Evolutionary conservation across 1,140 invertebrate genomes (phyloP), one percentile per base, ranked within the genome.

Genomic region (Pentalonia nigronervosa): DNA sequence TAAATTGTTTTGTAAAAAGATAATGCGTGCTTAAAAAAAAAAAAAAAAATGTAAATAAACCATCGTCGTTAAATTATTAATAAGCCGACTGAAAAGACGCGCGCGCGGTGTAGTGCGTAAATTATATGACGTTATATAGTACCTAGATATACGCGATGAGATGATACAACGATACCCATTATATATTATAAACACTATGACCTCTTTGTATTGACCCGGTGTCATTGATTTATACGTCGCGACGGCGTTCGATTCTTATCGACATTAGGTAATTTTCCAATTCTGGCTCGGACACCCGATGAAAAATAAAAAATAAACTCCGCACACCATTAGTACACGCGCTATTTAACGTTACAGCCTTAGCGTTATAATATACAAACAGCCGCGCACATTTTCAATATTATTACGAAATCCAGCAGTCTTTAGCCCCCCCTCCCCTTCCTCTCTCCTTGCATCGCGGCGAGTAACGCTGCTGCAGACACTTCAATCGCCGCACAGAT

Each of bases 161-260:
- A 91, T 67, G 60, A 81, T 45, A 67, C 53, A 17, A 47, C 60
- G 60, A 91, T 91, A 91, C 56, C 25, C 48, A 87, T 25, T 30
- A 14, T 90, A 91, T 41, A 41, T 41, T 41, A 41, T 67, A 67
- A 53, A 91, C 48, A 21, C 20, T 89, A 67, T 67, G 56, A 91
- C 56, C 90, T 76, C 90, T 91, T 91, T 91, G 90, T 47, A 34
- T 76, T 90, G 89, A 91, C 53, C 90, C 90, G 90, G 45, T 67
- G 90, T 67, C 90, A n/a, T 67, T 67, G 90, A 91, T 91, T 91
- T 91, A 91, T 91, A 91, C 90, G 53, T 67, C 53, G 90, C 56
- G 86, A 48, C 25, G 7, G 25, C 45, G 86, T 48, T 53, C 87
- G 87, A 89, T 89, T 89, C 48, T 89, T 89, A 89, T 89, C 87